Percentiles rank a stretch among this genome's conserved stretches.
Conservation (phyloP, 2,113 vertebrate genomes). For the Pyrgilauda ruficollis region DNA sequence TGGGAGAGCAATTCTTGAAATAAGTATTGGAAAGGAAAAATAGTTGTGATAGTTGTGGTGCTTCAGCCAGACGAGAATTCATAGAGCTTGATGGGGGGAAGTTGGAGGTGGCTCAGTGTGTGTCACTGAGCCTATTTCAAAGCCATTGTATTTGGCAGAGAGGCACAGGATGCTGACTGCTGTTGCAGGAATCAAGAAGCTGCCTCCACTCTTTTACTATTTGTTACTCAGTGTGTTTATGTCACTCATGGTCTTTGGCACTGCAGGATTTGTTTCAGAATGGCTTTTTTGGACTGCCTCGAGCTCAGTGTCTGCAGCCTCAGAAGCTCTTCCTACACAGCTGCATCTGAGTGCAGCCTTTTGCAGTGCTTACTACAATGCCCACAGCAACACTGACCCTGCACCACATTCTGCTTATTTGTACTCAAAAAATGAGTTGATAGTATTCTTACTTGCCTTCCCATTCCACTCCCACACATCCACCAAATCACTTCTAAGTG, state of each 20-base stretch:
- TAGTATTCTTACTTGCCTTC: neutral
- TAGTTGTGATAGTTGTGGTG: neutral
- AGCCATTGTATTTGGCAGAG: neutral
- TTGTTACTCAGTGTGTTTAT: neutral
- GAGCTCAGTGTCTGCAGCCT: neutral
- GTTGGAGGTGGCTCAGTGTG: neutral
- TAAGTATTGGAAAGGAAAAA: neutral
- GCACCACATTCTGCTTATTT: neutral
- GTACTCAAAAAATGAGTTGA: neutral
- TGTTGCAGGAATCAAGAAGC: neutral
- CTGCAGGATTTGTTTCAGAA: neutral
- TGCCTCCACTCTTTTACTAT: neutral
- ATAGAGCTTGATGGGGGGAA: neutral
- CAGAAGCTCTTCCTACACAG: accelerated
- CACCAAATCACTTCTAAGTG: neutral
- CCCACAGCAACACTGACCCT: neutral
- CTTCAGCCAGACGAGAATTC: neutral
- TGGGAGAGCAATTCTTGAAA: neutral
- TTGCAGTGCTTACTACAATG: neutral
- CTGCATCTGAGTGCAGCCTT: neutral
- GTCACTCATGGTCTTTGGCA: neutral
- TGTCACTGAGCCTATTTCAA: neutral
- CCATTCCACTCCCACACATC: neutral
- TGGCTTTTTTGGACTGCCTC: neutral
- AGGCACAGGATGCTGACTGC: neutral